phyloP scores from a whole-genome alignment of 35 echinoderm and acorn worm genomes.

The Patiria miniata region DNA sequence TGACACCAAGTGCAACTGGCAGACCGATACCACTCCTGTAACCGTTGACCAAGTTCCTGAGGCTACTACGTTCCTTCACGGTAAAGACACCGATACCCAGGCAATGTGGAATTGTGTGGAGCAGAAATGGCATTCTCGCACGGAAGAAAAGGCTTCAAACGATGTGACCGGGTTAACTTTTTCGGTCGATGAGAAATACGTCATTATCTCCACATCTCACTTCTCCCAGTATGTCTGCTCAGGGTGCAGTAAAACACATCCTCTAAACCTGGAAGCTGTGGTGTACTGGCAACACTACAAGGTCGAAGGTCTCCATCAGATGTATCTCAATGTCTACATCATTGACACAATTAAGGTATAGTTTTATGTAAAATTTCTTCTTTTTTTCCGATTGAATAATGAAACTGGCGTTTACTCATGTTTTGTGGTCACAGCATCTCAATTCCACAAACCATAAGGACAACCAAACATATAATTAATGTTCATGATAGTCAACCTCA shows the following conservation, averaged over 20 bases:
- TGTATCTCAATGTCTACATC: conserved; percentile 32
- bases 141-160: background rate
- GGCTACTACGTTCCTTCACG: background rate
- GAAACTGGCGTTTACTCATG: too few species aligned
- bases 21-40: background rate
- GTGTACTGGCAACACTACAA: conserved; percentile 19
- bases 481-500: too few species aligned
- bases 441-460: too few species aligned
- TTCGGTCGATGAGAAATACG: background rate
- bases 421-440: too few species aligned
- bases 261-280: conserved; percentile 25
- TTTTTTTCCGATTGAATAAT: too few species aligned
- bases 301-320: background rate
- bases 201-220: conserved; percentile 30
- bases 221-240: conserved; percentile 47
- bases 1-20: background rate
- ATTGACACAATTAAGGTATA: conserved; percentile 35
- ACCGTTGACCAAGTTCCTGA: background rate
- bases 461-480: too few species aligned
- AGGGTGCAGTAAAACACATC: conserved; percentile 37
- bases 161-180: background rate
- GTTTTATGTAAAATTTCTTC: too few species aligned
- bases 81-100: background rate
- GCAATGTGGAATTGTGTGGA: background rate
- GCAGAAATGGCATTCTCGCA: background rate